These are phyloP conservation scores for Paraescarpia echinospica DNA, from an alignment of 1,140 invertebrate species.

Conservation along the genomic window DNA sequence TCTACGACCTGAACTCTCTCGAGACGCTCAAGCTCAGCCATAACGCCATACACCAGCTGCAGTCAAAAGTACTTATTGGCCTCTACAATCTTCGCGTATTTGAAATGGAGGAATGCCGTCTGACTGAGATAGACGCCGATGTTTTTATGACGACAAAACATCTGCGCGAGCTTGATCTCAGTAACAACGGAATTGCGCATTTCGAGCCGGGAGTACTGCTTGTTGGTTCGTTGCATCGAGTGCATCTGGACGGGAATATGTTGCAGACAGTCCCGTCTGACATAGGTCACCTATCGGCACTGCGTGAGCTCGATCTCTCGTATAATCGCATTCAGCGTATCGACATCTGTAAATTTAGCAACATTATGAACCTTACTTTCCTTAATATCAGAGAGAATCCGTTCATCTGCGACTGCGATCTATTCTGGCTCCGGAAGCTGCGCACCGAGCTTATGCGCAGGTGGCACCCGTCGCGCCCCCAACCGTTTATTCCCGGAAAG, in stretches of 20 bases:
- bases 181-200: conserved; percentile 23
- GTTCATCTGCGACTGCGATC: conserved; percentile 27
- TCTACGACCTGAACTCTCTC: conserved; percentile 28
- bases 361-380: conserved; percentile 20
- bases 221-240: conserved; percentile 5
- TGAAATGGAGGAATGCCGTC: conserved; percentile 27
- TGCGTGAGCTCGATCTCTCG: conserved; percentile 27
- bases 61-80: conserved; percentile 25
- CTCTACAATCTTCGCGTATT: conserved; percentile 22
- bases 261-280: conserved; percentile 21
- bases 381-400: conserved; percentile 30
- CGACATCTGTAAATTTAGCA: conserved; percentile 21
- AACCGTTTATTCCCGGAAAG: conserved; percentile 26
- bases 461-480: conserved; percentile 19
- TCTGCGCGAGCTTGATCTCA: conserved; percentile 22
- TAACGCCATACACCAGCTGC: conserved; percentile 22
- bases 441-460: conserved; percentile 15
- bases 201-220: conserved; percentile 24
- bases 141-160: conserved; percentile 22
- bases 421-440: conserved; percentile 28
- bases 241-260: conserved; percentile 27
- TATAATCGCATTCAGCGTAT: conserved; percentile 29
- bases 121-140: conserved; percentile 23
- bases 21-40: conserved; percentile 27
- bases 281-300: conserved; percentile 9